Conservation (phyloP, 35 echinoderm and acorn worm species). For the Strongylocentrotus purpuratus region DNA sequence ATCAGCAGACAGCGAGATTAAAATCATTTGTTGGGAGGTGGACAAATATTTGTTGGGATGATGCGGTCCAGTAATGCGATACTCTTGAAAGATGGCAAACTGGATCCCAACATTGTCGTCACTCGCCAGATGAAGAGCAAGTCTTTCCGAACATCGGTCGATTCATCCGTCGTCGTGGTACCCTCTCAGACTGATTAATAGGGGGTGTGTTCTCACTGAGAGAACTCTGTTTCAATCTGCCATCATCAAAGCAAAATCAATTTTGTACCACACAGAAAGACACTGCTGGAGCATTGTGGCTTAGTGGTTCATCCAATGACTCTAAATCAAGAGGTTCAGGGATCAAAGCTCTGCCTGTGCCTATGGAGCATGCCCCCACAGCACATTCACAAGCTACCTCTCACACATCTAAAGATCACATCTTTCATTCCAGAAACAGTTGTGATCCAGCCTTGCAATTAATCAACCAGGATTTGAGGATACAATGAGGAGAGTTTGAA, state of each 20-base stretch:
- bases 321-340: not conserved
- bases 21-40: constrained; percentile 6
- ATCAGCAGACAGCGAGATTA: not conserved
- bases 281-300: not conserved
- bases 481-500: no score
- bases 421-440: no score
- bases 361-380: not conserved
- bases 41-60: not conserved
- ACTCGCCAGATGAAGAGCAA: not conserved
- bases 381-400: no score
- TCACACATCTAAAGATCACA: no score
- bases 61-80: not conserved
- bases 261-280: not conserved
- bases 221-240: not conserved
- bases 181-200: not conserved
- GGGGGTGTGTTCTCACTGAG: not conserved
- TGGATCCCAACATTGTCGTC: not conserved
- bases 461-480: no score
- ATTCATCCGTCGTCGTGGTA: not conserved
- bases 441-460: no score
- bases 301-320: not conserved
- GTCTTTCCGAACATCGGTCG: not conserved
- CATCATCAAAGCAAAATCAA: not conserved
- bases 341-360: not conserved
- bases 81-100: not conserved